Percentiles rank a stretch among this genome's conserved stretches.
phyloP scores from a whole-genome alignment of 2,797 vertebrate species.

The Babyrousa celebensis region DNA sequence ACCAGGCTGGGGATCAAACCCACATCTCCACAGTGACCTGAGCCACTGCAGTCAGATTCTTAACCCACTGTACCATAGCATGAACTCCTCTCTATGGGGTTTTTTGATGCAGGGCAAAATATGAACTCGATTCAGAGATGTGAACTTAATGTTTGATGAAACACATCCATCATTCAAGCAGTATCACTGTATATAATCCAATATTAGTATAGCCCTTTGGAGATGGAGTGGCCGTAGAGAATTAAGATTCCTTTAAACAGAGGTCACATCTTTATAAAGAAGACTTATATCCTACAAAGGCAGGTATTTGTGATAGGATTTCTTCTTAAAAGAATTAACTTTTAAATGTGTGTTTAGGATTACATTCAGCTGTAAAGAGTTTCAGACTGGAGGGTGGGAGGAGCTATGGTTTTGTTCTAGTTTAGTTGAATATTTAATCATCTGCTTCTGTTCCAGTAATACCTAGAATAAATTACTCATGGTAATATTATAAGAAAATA shows the following conservation, averaged over 20 bases:
- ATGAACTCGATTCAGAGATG: neutral
- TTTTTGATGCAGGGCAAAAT: constrained; percentile 22
- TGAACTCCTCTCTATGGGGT: too few relatives aligned
- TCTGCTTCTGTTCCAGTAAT: neutral
- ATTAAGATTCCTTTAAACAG: constrained; percentile 50
- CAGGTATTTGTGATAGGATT: neutral
- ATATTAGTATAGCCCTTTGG: neutral
- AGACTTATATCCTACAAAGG: constrained; percentile 8
- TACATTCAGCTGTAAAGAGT: constrained; percentile 44
- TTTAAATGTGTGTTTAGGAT: constrained; percentile 40
- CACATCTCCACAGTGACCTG: too few relatives aligned
- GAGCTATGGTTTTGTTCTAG: constrained; percentile 29
- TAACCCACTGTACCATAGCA: too few relatives aligned
- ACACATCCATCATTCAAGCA: neutral
- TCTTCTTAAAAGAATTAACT: constrained; percentile 19
- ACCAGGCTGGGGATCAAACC: too few relatives aligned
- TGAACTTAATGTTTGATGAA: neutral
- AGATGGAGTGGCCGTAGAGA: neutral
- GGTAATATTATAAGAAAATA: constrained; percentile 43
- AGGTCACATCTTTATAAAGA: neutral
- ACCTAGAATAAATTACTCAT: constrained; percentile 34
- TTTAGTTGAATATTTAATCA: constrained; percentile 41
- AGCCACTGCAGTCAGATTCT: too few relatives aligned
- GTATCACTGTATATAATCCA: neutral
- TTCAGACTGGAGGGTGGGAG: neutral